These are phyloP conservation scores for Psittacus erithacus DNA, from an alignment of 2,113 vertebrate species.

Conservation along the genomic window DNA sequence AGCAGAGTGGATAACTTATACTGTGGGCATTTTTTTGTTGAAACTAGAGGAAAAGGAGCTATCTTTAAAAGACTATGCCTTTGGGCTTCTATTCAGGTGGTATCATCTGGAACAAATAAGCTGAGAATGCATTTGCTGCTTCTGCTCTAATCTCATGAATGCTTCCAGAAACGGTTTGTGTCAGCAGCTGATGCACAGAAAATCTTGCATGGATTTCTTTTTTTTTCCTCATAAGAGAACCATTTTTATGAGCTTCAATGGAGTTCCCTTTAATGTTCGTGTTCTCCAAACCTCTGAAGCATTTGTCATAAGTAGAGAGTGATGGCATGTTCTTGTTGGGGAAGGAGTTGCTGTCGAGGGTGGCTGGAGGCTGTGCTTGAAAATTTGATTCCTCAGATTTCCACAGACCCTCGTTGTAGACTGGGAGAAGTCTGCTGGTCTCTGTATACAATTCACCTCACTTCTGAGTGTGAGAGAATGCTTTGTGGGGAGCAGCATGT, in stretches of 20 bases:
- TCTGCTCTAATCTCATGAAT: slow-evolving; percentile 71
- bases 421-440: background rate
- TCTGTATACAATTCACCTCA: background rate
- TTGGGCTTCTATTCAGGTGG: slow-evolving; percentile 80
- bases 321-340: background rate
- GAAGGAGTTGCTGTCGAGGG: rapidly evolving
- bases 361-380: background rate
- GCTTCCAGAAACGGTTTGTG: slow-evolving; percentile 76
- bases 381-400: background rate
- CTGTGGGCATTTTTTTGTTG: slow-evolving; percentile 68
- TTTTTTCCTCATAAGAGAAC: slow-evolving; percentile 62
- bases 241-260: slow-evolving; percentile 11
- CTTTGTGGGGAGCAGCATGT: background rate
- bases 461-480: rapidly evolving
- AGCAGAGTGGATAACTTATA: slow-evolving; percentile 75
- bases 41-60: slow-evolving; percentile 64
- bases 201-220: slow-evolving; percentile 19
- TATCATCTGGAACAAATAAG: slow-evolving; percentile 87
- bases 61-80: slow-evolving; percentile 78
- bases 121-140: slow-evolving; percentile 79
- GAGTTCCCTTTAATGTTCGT: background rate
- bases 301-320: background rate
- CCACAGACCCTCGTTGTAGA: background rate
- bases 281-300: background rate
- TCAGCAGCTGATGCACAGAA: slow-evolving; percentile 69